Evolutionary conservation across 2,797 vertebrate species (phyloP), one percentile per base, ranked within the genome.

Genomic region (Gouania willdenowi): DNA sequence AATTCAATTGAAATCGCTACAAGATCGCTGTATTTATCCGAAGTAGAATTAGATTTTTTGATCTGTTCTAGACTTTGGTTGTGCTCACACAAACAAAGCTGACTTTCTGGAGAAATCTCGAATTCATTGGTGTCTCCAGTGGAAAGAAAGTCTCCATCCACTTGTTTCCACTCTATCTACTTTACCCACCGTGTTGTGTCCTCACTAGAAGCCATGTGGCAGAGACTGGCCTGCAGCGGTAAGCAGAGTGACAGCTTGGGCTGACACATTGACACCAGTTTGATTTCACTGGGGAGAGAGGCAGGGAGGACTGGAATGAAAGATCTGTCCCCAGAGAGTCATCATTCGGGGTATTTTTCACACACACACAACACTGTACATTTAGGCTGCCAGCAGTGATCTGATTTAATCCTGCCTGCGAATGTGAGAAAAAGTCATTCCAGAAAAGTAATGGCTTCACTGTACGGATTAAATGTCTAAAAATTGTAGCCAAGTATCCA

Each of bases 341-440:
- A 80, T 78, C 82, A 73, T 71, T 79, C 71, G 57, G 58, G 63
- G 66, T 66, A 56, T 71, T 58, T 75, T 76, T 70, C 61, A 39
- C 48, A 62, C 61, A 76, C 62, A 60, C 64, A 72, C 62, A 35
- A 54, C 41, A 21, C 25, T 11, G 22, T 41, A 47, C 48, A 49
- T 32, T 52, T 48, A 34, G 26, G 21, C 56, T 16, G 35, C 49
- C 57, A 5, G 42, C 47, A 10, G 14, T 49, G 72, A 65, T 75
- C 33, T 24, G 22, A 44, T 78, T 75, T 38, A 30, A 39, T 3
- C 7, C 36, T 37, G 58, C 34, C 61, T 24, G 41, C 3, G 48
- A 13, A 31, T 38, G 39, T 13, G 6, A 38, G 52, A 61, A 60
- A 53, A 68, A 63, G 42, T 68, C 36, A 46, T 52, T 70, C 63